phyloP scores from a whole-genome alignment of 2,113 vertebrate genomes.

The Stercorarius parasiticus region DNA sequence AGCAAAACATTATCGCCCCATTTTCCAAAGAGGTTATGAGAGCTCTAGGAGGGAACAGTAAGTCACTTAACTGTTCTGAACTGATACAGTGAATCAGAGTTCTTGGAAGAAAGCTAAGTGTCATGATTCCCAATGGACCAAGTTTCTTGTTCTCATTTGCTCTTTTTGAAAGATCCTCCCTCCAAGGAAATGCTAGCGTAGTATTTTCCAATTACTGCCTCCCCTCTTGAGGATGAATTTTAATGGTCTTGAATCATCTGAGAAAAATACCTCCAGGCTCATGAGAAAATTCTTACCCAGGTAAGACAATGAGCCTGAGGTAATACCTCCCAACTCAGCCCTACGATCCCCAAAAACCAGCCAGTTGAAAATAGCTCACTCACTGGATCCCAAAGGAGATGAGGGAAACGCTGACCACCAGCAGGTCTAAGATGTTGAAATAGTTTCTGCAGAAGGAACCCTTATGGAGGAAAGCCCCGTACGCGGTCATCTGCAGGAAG shows the following conservation, averaged over 20 bases:
- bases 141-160: neutral
- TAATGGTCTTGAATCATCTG: neutral
- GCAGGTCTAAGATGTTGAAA: conserved; percentile 97
- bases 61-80: neutral
- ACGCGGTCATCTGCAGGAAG: conserved; percentile 92
- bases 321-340: neutral
- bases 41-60: neutral
- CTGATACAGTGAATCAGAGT: neutral
- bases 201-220: neutral
- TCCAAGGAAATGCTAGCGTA: neutral
- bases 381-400: conserved; percentile 99
- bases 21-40: neutral
- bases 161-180: neutral
- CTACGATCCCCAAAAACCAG: neutral
- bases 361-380: conserved; percentile 71
- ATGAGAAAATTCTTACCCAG: neutral
- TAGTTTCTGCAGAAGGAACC: conserved; percentile 99
- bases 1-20: neutral
- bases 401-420: conserved; percentile 99
- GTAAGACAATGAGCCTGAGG: neutral
- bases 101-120: neutral
- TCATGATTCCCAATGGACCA: neutral
- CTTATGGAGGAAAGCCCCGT: conserved; percentile 97
- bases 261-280: neutral
- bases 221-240: neutral